A percentile compares a stretch with the other conserved stretches of the same genome.
Conservation (phyloP, 1,140 invertebrate species). For the Camponotus vicinus region DNA sequence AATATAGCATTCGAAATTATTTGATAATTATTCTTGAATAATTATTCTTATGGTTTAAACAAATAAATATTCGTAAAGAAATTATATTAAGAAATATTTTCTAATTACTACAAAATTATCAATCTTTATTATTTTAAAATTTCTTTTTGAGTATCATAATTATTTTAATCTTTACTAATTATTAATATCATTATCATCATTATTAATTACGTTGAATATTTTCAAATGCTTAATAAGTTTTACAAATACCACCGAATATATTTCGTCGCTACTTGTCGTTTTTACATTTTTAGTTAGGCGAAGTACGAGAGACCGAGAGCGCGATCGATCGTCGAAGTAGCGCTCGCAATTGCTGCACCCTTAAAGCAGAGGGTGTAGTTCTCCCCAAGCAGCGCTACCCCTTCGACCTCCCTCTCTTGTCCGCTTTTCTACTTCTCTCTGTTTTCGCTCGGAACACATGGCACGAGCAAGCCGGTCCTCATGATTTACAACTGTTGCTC, state of each 20-base stretch:
- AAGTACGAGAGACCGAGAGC: conserved; percentile 29
- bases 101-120: background rate
- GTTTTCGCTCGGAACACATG: conserved; percentile 53
- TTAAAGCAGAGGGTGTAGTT: conserved; percentile 39
- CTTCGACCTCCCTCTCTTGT: conserved; percentile 50
- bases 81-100: background rate
- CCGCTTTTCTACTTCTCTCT: conserved; percentile 46
- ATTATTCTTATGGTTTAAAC: background rate
- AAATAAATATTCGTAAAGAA: background rate
- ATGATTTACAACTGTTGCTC: conserved; percentile 72
- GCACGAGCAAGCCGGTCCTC: conserved; percentile 45
- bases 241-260: background rate
- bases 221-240: background rate
- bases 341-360: conserved; percentile 58
- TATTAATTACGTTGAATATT: background rate
- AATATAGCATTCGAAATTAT: background rate
- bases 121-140: too few relatives aligned
- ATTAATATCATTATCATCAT: too few relatives aligned
- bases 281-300: conserved; percentile 28
- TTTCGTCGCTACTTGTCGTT: conserved; percentile 9
- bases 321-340: conserved; percentile 55
- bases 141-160: too few relatives aligned
- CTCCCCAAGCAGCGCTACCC: conserved; percentile 42
- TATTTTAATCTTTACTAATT: too few relatives aligned
- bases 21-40: conserved; percentile 4